Percentiles rank a stretch among this genome's conserved stretches.
Evolutionary conservation across 2,888 invertebrate species (phyloP).

Genomic region (Pterostichus madidus): DNA sequence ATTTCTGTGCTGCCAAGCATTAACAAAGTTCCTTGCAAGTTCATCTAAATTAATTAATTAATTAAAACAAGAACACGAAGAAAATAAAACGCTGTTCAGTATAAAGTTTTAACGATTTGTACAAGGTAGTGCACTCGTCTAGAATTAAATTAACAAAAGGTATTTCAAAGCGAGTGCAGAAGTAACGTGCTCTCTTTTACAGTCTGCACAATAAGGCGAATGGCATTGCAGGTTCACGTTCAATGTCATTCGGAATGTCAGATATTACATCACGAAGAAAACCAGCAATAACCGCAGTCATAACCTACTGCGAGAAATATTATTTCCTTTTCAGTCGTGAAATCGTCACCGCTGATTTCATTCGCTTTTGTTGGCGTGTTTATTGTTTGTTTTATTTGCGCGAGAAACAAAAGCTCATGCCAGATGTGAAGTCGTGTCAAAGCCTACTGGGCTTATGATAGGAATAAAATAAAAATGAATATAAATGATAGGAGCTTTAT

Average conservation of each 20-base stretch:
- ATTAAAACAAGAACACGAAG: too few species aligned
- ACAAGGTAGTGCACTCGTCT: too few species aligned
- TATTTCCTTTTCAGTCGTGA: neutral
- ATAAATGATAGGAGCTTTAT: conserved; percentile 17
- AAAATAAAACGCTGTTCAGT: too few species aligned
- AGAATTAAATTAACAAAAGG: too few species aligned
- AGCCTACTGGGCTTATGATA: conserved; percentile 22
- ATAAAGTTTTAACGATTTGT: too few species aligned
- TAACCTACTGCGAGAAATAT: conserved; percentile 25
- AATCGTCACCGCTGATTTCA: conserved; percentile 10
- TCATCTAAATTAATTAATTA: too few species aligned
- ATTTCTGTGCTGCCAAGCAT: too few species aligned
- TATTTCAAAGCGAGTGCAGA: too few species aligned
- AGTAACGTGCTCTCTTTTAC: too few species aligned
- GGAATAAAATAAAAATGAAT: conserved; percentile 22
- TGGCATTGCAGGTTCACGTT: neutral
- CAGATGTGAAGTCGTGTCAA: neutral
- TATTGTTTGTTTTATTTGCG: conserved; percentile 20
- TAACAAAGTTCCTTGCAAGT: too few species aligned
- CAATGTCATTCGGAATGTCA: conserved; percentile 17
- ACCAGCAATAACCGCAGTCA: neutral
- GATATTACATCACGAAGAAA: neutral
- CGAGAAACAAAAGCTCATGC: conserved; percentile 13
- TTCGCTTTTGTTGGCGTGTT: neutral
- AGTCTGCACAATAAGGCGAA: too few species aligned